Percentiles rank a stretch among this genome's conserved stretches.
These are phyloP conservation scores for Tachina lurida DNA, from an alignment of 2,888 invertebrate genomes.

Conservation along the genomic window DNA sequence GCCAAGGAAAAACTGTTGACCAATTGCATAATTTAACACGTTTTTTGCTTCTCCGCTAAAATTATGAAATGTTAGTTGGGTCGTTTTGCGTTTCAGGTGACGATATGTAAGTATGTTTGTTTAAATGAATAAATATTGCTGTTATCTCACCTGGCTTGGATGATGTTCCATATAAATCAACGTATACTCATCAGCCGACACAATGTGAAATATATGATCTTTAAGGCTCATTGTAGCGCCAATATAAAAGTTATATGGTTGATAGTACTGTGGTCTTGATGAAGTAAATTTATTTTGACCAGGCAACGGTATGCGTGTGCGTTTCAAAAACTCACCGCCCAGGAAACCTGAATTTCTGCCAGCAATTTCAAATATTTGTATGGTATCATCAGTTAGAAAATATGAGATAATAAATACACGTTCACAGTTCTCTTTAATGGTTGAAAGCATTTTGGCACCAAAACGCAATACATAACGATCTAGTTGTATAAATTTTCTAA, in stretches of 20 bases:
- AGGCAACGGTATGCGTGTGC: slow-evolving; percentile 88
- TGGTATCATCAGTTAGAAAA: slow-evolving; percentile 91
- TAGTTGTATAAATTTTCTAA: slow-evolving; percentile 90
- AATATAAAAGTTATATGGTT: slow-evolving; percentile 91
- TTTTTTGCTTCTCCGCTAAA: too few species aligned
- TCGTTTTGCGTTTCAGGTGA: too few species aligned
- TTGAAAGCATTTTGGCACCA: slow-evolving; percentile 89
- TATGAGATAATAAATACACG: slow-evolving; percentile 92
- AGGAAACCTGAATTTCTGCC: slow-evolving; percentile 88
- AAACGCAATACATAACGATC: slow-evolving; percentile 92
- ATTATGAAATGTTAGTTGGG: too few species aligned
- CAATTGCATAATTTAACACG: too few species aligned
- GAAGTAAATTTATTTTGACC: slow-evolving; percentile 88
- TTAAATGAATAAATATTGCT: too few species aligned
- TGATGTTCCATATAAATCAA: slow-evolving; percentile 93
- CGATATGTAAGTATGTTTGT: too few species aligned
- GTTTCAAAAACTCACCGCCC: slow-evolving; percentile 87
- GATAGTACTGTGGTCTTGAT: slow-evolving; percentile 89
- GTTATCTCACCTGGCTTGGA: slow-evolving; percentile 86
- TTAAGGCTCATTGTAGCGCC: slow-evolving; percentile 91
- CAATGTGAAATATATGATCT: slow-evolving; percentile 90
- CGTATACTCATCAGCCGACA: slow-evolving; percentile 93
- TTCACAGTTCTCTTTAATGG: slow-evolving; percentile 86
- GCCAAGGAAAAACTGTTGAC: too few species aligned
- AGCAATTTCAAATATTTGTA: slow-evolving; percentile 91